Evolutionary conservation across 2,113 vertebrate species (phyloP).

Genomic region (Craseonycteris thonglongyai): DNA sequence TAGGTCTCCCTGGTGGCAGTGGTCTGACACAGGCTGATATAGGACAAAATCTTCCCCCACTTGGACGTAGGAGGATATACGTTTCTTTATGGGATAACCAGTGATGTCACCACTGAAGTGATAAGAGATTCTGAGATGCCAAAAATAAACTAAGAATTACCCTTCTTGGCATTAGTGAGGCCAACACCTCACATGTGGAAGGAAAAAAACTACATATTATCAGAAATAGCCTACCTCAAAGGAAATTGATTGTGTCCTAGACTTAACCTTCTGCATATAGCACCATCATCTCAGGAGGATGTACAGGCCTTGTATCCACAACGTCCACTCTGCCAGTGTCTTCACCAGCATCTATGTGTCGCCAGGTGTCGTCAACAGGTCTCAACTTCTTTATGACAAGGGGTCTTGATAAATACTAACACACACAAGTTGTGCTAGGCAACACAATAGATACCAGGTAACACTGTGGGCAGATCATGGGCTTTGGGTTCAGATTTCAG

Average conservation of each 20-base stretch:
- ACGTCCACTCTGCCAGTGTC: background rate
- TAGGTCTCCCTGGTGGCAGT: background rate
- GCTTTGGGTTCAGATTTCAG: background rate
- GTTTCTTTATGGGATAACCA: background rate
- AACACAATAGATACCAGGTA: background rate
- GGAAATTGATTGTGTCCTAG: background rate
- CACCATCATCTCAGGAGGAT: background rate
- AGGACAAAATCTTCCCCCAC: background rate
- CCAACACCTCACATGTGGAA: background rate
- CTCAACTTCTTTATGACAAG: background rate
- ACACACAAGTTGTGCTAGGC: no score
- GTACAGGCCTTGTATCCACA: background rate
- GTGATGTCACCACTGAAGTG: background rate
- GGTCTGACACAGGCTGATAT: background rate
- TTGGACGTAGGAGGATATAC: background rate
- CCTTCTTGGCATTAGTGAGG: background rate
- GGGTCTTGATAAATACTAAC: background rate
- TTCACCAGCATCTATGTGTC: background rate
- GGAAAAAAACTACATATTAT: background rate
- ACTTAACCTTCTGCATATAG: rapidly evolving
- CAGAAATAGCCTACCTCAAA: background rate
- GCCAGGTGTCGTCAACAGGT: background rate
- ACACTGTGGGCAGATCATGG: background rate
- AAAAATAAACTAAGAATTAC: background rate
- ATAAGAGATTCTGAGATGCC: background rate